Conservation (phyloP, 2,888 invertebrate species). For the Drosophila nr. perissopoda region DNA sequence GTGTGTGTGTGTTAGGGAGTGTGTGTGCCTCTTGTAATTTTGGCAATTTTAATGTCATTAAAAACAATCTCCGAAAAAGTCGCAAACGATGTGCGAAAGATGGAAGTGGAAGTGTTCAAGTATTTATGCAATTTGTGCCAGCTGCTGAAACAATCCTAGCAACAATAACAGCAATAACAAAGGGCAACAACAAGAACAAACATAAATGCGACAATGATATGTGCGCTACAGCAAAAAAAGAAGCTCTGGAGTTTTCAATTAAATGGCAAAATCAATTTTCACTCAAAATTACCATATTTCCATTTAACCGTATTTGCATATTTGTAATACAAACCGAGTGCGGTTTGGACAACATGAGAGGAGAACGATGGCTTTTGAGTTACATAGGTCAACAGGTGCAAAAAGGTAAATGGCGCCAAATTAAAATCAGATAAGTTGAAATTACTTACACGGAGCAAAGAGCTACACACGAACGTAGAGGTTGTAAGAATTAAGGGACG, state of each 20-base stretch:
- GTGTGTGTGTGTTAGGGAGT: conserved; percentile 10
- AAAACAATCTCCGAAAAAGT: conserved; percentile 71
- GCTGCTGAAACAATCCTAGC: conserved; percentile 72
- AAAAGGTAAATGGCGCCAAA: conserved; percentile 75
- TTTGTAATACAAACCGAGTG: conserved; percentile 45
- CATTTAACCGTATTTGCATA: conserved; percentile 72
- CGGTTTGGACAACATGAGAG: neutral
- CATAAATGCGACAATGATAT: conserved; percentile 35
- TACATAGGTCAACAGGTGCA: conserved; percentile 74
- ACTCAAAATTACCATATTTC: conserved; percentile 76
- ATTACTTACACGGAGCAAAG: conserved; percentile 63
- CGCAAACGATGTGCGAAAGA: conserved; percentile 70
- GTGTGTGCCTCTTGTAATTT: conserved; percentile 65
- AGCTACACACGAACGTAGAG: conserved; percentile 10
- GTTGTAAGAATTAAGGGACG: conserved; percentile 17
- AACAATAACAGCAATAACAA: conserved; percentile 39
- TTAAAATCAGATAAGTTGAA: conserved; percentile 79
- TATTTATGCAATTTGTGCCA: conserved; percentile 77
- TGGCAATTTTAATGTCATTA: conserved; percentile 79
- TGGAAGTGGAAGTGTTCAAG: conserved; percentile 45
- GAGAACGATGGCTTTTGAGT: neutral
- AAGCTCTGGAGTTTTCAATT: conserved; percentile 71
- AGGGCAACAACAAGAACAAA: conserved; percentile 19
- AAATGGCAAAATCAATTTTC: conserved; percentile 80
- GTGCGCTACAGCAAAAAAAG: conserved; percentile 46